A percentile compares a stretch with the other conserved stretches of the same genome.
Evolutionary conservation across 2,113 vertebrate species (phyloP).

Genomic region (Empidonax alnorum): DNA sequence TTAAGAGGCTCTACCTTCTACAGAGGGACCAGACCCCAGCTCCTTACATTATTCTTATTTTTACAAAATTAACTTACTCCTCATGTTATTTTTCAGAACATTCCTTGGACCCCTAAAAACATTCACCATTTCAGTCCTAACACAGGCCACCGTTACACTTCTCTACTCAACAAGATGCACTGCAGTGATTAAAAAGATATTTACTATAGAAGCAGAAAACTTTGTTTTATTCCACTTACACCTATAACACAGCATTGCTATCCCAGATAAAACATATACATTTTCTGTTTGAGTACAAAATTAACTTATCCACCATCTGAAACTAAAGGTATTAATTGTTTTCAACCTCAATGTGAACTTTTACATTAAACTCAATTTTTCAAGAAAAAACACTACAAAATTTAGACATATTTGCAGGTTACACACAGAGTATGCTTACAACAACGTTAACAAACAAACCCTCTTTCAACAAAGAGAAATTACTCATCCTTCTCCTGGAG

Average conservation of each 20-base stretch:
- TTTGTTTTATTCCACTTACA: background rate
- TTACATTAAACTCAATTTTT: background rate
- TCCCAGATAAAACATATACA: rapidly evolving
- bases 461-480: background rate
- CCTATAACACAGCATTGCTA: background rate
- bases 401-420: background rate
- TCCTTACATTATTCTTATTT: background rate
- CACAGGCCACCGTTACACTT: background rate
- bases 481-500: background rate
- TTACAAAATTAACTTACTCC: background rate
- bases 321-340: background rate
- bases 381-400: background rate
- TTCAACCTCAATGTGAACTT: background rate
- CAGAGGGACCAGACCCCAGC: background rate
- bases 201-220: background rate
- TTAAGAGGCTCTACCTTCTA: background rate
- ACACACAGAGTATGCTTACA: rapidly evolving
- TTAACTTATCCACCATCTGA: background rate
- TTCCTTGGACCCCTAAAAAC: background rate
- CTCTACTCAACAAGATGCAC: background rate
- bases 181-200: rapidly evolving
- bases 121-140: background rate
- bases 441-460: background rate
- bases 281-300: background rate
- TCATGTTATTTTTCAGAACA: background rate